phyloP scores from a whole-genome alignment of 2,888 invertebrate genomes.

The Exephanes ischioxanthus region DNA sequence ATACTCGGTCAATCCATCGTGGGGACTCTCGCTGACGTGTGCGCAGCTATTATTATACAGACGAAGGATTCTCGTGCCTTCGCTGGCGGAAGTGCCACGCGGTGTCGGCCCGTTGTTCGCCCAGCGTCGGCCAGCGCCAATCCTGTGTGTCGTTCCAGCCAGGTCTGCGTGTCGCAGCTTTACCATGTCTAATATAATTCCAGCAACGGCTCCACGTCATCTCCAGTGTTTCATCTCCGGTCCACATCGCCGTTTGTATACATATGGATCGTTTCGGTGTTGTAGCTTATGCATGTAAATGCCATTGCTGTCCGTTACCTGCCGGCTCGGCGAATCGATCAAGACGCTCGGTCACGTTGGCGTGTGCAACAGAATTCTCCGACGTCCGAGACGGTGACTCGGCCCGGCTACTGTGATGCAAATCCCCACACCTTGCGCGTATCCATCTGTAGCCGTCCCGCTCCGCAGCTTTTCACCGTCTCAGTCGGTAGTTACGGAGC shows the following conservation, averaged over 20 bases:
- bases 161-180: background rate
- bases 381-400: conserved; percentile 1
- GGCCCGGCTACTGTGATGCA: background rate
- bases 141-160: too few species aligned
- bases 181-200: conserved; percentile 31
- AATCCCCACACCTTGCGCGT: conserved; percentile 8
- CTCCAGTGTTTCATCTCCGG: background rate
- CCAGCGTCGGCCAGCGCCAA: too few species aligned
- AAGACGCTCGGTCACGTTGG: conserved; percentile 18
- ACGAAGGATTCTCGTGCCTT: background rate
- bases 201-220: conserved; percentile 8
- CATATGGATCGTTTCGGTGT: background rate
- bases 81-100: background rate
- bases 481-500: conserved; percentile 34
- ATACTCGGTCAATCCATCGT: conserved; percentile 20
- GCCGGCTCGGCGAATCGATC: conserved; percentile 24
- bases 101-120: too few species aligned
- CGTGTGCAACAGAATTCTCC: conserved; percentile 15
- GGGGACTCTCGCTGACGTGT: background rate
- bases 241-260: background rate
- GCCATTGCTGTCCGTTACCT: conserved; percentile 20
- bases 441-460: background rate
- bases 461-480: conserved; percentile 10
- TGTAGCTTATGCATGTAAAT: background rate
- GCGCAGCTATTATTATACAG: background rate